Conservation (phyloP, 2,888 invertebrate species). For the Isoperla grammatica region DNA sequence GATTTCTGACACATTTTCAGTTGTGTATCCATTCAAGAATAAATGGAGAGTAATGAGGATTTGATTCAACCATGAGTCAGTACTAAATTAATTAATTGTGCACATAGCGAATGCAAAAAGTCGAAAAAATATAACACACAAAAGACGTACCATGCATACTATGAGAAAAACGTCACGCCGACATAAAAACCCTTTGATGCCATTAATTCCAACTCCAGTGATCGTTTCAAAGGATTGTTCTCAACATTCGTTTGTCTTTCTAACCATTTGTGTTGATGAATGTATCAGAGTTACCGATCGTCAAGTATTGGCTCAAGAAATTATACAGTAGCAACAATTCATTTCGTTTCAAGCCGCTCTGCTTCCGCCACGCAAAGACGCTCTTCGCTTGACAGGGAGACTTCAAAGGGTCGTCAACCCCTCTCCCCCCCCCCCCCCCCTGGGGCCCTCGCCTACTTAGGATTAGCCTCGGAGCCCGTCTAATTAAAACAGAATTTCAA, state of each 20-base stretch:
- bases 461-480: slow-evolving; percentile 15
- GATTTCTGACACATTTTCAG: too few species aligned
- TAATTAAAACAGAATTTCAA: slow-evolving; percentile 18
- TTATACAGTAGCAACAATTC: slow-evolving; percentile 19
- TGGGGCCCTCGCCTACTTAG: not conserved
- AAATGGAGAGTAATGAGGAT: too few species aligned
- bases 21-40: too few species aligned
- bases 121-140: too few species aligned
- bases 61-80: too few species aligned
- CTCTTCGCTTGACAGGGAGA: slow-evolving; percentile 12
- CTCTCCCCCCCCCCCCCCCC: slow-evolving; percentile 4
- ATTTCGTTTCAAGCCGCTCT: not conserved
- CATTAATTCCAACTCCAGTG: not conserved
- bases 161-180: not conserved
- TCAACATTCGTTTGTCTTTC: slow-evolving; percentile 9
- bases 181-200: slow-evolving; percentile 14
- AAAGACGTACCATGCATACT: too few species aligned
- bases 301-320: not conserved
- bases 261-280: slow-evolving; percentile 3
- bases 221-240: slow-evolving; percentile 6
- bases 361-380: slow-evolving; percentile 2
- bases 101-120: too few species aligned
- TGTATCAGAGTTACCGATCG: not conserved
- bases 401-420: not conserved
- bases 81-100: too few species aligned